Conservation (phyloP, 2,797 vertebrate genomes). For the Helarctos malayanus region DNA sequence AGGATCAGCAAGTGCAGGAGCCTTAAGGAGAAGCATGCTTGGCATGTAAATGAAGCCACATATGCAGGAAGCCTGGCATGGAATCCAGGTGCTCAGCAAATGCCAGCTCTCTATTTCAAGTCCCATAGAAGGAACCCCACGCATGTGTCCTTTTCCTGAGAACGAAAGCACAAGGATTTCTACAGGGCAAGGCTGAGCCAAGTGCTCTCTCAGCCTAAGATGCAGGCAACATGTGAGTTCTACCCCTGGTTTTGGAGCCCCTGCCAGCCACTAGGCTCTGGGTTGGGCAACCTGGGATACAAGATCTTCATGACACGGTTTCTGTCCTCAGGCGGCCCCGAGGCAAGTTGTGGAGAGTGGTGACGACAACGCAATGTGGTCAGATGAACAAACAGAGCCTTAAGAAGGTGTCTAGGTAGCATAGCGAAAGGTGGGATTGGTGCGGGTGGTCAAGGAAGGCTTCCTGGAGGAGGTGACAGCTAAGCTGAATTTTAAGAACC, state of each 20-base stretch:
- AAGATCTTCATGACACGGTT: neutral
- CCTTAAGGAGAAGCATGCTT: constrained; percentile 40
- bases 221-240: constrained; percentile 15
- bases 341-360: neutral
- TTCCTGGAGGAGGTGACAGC: constrained; percentile 26
- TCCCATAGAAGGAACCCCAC: constrained; percentile 72
- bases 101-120: constrained; percentile 82
- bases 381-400: neutral
- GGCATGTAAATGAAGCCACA: constrained; percentile 58
- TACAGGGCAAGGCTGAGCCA: constrained; percentile 70
- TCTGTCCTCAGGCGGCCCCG: constrained; percentile 37
- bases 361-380: neutral
- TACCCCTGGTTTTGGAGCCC: neutral
- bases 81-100: constrained; percentile 79
- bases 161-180: constrained; percentile 56
- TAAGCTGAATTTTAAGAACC: neutral
- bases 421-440: neutral
- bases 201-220: constrained; percentile 51
- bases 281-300: constrained; percentile 1
- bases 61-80: constrained; percentile 67
- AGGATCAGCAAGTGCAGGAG: neutral
- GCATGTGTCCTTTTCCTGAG: constrained; percentile 77
- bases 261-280: constrained; percentile 8
- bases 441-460: neutral
- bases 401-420: neutral